phyloP scores from a whole-genome alignment of 2,113 vertebrate genomes.

The Melanerpes aurifrons region DNA sequence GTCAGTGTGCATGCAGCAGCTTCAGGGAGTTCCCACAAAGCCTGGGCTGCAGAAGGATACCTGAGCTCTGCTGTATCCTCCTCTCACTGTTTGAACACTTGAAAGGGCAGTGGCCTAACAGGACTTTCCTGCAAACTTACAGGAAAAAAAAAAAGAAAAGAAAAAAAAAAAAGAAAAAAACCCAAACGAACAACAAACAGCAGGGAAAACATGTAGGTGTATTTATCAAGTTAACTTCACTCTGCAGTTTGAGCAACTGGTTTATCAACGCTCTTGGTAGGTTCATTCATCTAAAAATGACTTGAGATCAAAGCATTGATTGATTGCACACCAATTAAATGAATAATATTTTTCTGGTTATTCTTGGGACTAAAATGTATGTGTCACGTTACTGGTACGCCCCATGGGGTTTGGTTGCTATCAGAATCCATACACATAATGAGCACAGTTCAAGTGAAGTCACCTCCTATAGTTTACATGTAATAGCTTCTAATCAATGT shows the following conservation, averaged over 20 bases:
- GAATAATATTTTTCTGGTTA: neutral
- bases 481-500: neutral
- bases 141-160: neutral
- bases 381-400: neutral
- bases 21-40: neutral
- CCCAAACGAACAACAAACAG: neutral
- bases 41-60: neutral
- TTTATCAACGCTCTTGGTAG: neutral
- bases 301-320: neutral
- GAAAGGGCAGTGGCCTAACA: neutral
- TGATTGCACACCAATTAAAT: conserved; percentile 11
- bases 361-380: neutral
- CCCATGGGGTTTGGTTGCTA: neutral
- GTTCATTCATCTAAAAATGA: conserved; percentile 25
- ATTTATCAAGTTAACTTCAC: neutral
- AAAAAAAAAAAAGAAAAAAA: neutral
- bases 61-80: neutral
- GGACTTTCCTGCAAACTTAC: neutral
- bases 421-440: conserved; percentile 17
- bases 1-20: neutral
- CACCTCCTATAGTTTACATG: neutral
- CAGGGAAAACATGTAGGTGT: neutral
- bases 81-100: neutral
- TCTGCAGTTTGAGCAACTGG: neutral
- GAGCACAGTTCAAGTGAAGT: conserved; percentile 28